Evolutionary conservation across 1,140 invertebrate species (phyloP).

Genomic region (Drosophila mayri): DNA sequence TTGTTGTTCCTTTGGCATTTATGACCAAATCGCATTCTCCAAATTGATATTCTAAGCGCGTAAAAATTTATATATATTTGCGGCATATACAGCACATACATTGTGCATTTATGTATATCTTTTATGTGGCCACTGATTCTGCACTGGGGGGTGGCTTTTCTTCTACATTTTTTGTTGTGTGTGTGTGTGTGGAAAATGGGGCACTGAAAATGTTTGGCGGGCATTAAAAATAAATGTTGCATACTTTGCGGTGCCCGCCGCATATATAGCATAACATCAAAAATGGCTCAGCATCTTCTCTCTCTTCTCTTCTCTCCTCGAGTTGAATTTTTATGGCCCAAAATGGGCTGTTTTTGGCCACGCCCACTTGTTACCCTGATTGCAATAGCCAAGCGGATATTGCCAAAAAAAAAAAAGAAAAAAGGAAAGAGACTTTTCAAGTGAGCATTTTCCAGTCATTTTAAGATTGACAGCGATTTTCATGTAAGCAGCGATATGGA

Average conservation of each 20-base stretch:
- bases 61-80: constrained; percentile 69
- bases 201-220: constrained; percentile 52
- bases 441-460: constrained; percentile 21
- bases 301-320: neutral
- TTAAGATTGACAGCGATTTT: constrained; percentile 35
- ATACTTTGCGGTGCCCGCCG: constrained; percentile 68
- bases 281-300: constrained; percentile 42
- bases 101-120: constrained; percentile 27
- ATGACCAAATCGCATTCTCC: constrained; percentile 76
- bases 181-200: constrained; percentile 26
- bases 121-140: constrained; percentile 16
- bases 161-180: neutral
- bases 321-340: constrained; percentile 57
- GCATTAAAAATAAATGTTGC: constrained; percentile 78
- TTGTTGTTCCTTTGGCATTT: constrained; percentile 68
- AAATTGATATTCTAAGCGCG: constrained; percentile 82
- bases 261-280: constrained; percentile 45
- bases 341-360: constrained; percentile 28
- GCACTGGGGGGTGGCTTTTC: constrained; percentile 22
- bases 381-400: constrained; percentile 45
- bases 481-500: constrained; percentile 3
- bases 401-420: constrained; percentile 5
- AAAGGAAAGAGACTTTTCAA: neutral
- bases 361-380: constrained; percentile 43
- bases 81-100: neutral